Evolutionary conservation across 2,888 invertebrate species (phyloP).

Genomic region (Automeris io): DNA sequence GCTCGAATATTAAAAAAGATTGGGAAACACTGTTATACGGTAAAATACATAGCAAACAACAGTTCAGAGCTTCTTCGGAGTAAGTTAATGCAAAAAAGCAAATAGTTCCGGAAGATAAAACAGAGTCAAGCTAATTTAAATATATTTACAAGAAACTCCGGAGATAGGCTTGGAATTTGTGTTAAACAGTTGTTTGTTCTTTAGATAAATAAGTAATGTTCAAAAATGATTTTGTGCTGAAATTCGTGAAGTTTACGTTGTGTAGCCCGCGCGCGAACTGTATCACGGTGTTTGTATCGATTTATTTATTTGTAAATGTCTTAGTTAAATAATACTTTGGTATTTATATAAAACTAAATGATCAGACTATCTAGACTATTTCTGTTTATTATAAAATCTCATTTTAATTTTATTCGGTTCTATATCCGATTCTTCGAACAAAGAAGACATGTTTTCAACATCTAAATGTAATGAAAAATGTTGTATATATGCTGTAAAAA

Average conservation of each 20-base stretch:
- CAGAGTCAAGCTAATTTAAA: too few relatives aligned
- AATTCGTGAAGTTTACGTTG: slow-evolving; percentile 6
- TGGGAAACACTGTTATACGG: too few relatives aligned
- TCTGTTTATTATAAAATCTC: not conserved
- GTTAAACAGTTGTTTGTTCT: slow-evolving; percentile 12
- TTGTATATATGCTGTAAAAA: too few relatives aligned
- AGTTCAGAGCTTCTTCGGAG: too few relatives aligned
- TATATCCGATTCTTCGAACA: too few relatives aligned
- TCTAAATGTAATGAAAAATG: too few relatives aligned
- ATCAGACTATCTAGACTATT: not conserved
- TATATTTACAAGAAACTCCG: not conserved
- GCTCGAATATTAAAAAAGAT: too few relatives aligned
- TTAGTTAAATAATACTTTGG: slow-evolving; percentile 5
- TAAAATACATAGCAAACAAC: too few relatives aligned
- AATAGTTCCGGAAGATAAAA: too few relatives aligned
- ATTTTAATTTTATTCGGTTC: too few relatives aligned
- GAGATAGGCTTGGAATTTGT: slow-evolving; percentile 6
- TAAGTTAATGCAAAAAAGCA: too few relatives aligned
- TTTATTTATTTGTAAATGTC: slow-evolving; percentile 2
- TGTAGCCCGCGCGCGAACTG: slow-evolving; percentile 5
- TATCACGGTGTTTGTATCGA: slow-evolving; percentile 4
- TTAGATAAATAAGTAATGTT: slow-evolving; percentile 5
- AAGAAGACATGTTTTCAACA: too few relatives aligned
- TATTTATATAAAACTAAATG: not conserved
- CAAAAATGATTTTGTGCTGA: slow-evolving; percentile 8